Evolutionary conservation across 2,797 vertebrate species (phyloP).

Genomic region (Phalloptychus januarius): DNA sequence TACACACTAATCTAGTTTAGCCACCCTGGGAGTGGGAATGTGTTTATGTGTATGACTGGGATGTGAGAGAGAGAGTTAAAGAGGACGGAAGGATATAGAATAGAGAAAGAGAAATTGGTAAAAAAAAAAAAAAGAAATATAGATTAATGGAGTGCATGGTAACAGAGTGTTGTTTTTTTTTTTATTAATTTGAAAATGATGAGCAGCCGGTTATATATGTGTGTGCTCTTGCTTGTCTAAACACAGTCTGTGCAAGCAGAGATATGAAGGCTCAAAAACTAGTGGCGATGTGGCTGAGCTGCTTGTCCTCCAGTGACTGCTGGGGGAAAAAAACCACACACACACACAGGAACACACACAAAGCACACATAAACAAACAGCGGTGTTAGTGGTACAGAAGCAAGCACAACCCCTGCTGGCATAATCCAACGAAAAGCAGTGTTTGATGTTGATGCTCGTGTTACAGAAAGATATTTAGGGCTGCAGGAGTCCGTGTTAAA

Average conservation of each 20-base stretch:
- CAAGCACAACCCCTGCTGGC: conserved; percentile 1
- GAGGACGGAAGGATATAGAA: conserved; percentile 3
- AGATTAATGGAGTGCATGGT: conserved; percentile 31
- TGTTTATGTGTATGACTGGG: conserved; percentile 24
- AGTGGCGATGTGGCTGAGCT: conserved; percentile 63
- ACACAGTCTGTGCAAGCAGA: conserved; percentile 56
- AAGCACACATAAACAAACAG: conserved; percentile 2
- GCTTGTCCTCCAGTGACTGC: conserved; percentile 59
- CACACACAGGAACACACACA: conserved; percentile 34
- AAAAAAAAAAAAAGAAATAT: conserved; percentile 18
- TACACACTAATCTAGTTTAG: conserved; percentile 83
- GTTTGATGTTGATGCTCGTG: background rate
- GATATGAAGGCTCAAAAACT: conserved; percentile 62
- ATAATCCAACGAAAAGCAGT: conserved; percentile 23
- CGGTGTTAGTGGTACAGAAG: conserved; percentile 15
- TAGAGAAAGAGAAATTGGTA: background rate
- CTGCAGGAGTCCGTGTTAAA: conserved; percentile 10
- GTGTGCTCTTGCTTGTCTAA: conserved; percentile 25
- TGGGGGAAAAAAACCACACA: conserved; percentile 45
- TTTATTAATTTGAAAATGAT: conserved; percentile 11
- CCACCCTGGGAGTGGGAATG: conserved; percentile 64
- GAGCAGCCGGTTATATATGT: background rate
- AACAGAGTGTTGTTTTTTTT: conserved; percentile 27
- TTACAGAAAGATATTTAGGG: background rate
- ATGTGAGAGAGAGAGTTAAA: conserved; percentile 1